Base-by-base conservation (phyloP, 2,888 invertebrate species). In the Agrochola circellaris region DNA sequence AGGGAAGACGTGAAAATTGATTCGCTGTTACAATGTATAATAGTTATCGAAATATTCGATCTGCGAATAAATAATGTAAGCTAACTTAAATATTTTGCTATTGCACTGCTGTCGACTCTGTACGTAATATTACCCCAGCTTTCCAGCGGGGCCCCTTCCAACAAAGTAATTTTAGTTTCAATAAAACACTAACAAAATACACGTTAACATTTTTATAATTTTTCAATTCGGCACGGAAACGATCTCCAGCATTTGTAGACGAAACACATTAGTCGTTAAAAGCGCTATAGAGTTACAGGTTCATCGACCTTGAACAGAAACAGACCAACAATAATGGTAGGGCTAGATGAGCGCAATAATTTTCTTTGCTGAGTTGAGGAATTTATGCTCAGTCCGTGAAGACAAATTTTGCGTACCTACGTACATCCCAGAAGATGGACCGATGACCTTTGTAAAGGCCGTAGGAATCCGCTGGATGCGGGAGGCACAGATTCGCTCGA, bases 251-350 rank as follows among this genome's bases (percentile, higher is more conserved):
- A 13, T 75, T 69, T 72, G 58, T 76, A 84, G 67, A 75, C 60
- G 64, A 77, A 82, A 82, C 64, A 83, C 83, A 87, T 87, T 83
- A 81, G 77, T 48, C 65, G 67, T 68, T 79, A 84, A 79, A 84
- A 79, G 73, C 73, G 1, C n/a, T 70, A 83, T 87, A 61, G 61
- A 68, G 74, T 79, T 79, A 67, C 79, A 67, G 64, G 85, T 82
- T 81, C 78, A 70, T 61, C 30, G 86, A 77, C 81, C 38, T 66
- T 30, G 20, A 26, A 15, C 26, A 42, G 61, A 67, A 64, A 72
- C 56, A 73, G 56, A 62, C 26, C n/a, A 60, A 54, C 20, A 17
- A 11, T 81, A 23, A 34, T 58, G 23, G 5, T 60, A 74, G 51
- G 51, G 34, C 73, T 73, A 26, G 42, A 26, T 42, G 9, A 9